Conservation (phyloP, 2,888 invertebrate genomes). For the Hydroisotoma schaefferi region DNA sequence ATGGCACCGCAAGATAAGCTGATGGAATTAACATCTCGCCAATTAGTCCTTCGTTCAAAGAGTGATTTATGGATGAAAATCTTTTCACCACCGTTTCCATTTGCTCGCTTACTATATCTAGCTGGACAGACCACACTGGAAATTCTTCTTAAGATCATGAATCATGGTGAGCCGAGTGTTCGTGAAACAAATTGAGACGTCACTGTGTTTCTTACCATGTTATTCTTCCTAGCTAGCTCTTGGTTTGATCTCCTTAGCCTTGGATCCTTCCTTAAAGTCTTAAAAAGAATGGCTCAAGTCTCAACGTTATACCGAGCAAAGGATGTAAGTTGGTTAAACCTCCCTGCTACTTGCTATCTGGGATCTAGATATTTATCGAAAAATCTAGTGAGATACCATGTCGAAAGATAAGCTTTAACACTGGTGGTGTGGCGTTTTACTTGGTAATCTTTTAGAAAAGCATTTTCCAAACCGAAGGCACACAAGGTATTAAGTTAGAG, state of each 20-base stretch:
- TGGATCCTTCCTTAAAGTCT: not conserved
- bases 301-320: no score
- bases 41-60: conserved; percentile 23
- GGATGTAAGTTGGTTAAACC: no score
- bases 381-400: not conserved
- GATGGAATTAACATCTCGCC: conserved; percentile 32
- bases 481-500: not conserved
- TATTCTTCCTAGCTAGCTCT: no score
- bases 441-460: not conserved
- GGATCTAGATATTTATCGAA: not conserved
- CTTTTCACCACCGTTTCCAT: not conserved
- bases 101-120: no score
- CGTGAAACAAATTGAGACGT: conserved; percentile 19
- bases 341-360: no score
- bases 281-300: no score
- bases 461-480: not conserved
- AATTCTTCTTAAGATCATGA: conserved; percentile 8
- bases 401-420: not conserved
- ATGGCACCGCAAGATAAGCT: conserved; percentile 2
- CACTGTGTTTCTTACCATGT: conserved; percentile 8
- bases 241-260: not conserved
- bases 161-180: conserved; percentile 20
- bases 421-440: not conserved
- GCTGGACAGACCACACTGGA: not conserved
- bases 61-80: conserved; percentile 15